These are phyloP conservation scores for Coptodon bakossiorum DNA, from an alignment of 2,113 vertebrate species.

Conservation along the genomic window DNA sequence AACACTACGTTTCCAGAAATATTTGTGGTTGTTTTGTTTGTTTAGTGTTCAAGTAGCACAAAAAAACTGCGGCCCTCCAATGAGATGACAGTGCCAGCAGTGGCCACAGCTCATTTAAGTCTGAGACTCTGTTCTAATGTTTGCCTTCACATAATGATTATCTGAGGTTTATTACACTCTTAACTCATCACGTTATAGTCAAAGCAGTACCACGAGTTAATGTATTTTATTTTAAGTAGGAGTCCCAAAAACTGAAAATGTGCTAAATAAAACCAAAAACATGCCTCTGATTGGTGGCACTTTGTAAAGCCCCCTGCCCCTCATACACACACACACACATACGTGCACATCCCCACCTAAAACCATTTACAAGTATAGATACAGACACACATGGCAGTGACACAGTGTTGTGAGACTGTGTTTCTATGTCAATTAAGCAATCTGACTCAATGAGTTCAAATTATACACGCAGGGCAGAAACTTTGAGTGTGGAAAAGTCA, in stretches of 20 bases:
- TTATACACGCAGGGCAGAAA: neutral
- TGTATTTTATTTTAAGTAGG: neutral
- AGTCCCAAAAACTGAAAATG: neutral
- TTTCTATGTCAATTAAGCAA: neutral
- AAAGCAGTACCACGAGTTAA: neutral
- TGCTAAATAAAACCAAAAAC: neutral
- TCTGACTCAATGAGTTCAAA: neutral
- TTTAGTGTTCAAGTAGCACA: neutral
- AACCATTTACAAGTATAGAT: neutral
- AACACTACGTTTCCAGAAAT: rapidly evolving
- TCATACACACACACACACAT: no score
- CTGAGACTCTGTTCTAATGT: neutral
- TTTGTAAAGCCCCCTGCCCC: neutral
- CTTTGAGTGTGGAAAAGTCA: neutral
- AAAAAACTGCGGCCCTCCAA: rapidly evolving
- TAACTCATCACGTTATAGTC: rapidly evolving
- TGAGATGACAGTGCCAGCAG: neutral
- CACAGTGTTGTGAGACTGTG: neutral
- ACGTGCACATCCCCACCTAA: neutral
- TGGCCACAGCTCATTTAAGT: neutral
- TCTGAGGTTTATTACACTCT: neutral
- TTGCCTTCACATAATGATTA: neutral
- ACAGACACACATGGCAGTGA: neutral
- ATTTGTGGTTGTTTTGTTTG: neutral
- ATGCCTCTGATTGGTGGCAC: neutral